phyloP scores from a whole-genome alignment of 2,888 invertebrate genomes.

The Cerceris ruficornis region DNA sequence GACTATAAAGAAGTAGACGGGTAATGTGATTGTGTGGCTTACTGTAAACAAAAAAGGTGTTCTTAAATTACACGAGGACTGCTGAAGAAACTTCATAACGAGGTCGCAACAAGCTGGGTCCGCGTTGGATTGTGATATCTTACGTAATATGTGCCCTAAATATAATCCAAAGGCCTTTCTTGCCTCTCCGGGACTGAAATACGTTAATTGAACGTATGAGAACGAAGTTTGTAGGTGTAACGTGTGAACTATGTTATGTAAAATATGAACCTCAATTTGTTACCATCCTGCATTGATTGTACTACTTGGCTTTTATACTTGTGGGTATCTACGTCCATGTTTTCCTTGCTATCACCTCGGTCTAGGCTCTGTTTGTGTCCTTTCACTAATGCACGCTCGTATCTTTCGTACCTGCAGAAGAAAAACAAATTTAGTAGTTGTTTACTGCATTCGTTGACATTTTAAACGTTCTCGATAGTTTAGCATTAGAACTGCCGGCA shows the following conservation, averaged over 20 bases:
- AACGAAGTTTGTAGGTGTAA: neutral
- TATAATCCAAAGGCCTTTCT: slow-evolving; percentile 91
- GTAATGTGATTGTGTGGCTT: slow-evolving; percentile 45
- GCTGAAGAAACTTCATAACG: slow-evolving; percentile 89
- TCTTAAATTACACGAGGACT: slow-evolving; percentile 87
- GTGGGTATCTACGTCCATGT: slow-evolving; percentile 81
- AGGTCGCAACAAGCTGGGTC: slow-evolving; percentile 83
- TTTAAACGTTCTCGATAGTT: too few relatives aligned
- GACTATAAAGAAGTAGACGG: neutral
- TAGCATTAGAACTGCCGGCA: too few relatives aligned
- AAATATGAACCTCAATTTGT: slow-evolving; percentile 86
- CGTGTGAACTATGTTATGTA: too few relatives aligned
- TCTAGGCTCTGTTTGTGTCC: slow-evolving; percentile 81
- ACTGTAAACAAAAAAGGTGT: slow-evolving; percentile 87
- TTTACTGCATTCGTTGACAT: neutral
- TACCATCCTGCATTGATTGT: slow-evolving; percentile 85
- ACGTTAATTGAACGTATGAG: slow-evolving; percentile 2
- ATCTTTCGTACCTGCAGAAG: slow-evolving; percentile 83
- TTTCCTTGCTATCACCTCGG: slow-evolving; percentile 77
- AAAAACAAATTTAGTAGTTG: neutral
- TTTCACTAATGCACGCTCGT: slow-evolving; percentile 84
- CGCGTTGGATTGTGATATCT: slow-evolving; percentile 84
- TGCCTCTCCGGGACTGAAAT: slow-evolving; percentile 84
- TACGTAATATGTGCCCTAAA: slow-evolving; percentile 88
- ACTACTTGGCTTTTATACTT: slow-evolving; percentile 85